These are phyloP conservation scores for fruit fly (Drosophila melanogaster) DNA, from an alignment of 1,140 invertebrate species.

Conservation along the genomic window Release_6_plus_ISO1_MT NT_033777.3:9181001-9181500, in stretches of 20 bases:
- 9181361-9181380: slow-evolving; percentile 67
- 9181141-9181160: slow-evolving; percentile 11
- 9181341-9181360: slow-evolving; percentile 44
- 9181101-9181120: slow-evolving; percentile 42
- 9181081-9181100: slow-evolving; percentile 29
- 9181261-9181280: slow-evolving; percentile 53
- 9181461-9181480: slow-evolving; percentile 44
- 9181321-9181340: slow-evolving; percentile 81
- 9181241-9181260: slow-evolving; percentile 6
- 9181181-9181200: no score
- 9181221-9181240: slow-evolving; percentile 59
- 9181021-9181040: slow-evolving; percentile 27
- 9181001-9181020: not conserved
- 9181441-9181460: slow-evolving; percentile 35
- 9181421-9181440: slow-evolving; percentile 17
- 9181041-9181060: slow-evolving; percentile 58
- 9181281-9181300: slow-evolving; percentile 56
- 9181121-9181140: slow-evolving; percentile 65
- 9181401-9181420: slow-evolving; percentile 60
- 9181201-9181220: slow-evolving; percentile 4
- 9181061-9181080: slow-evolving; percentile 60
- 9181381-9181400: slow-evolving; percentile 63
- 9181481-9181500: slow-evolving; percentile 25
- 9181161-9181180: slow-evolving; percentile 42
- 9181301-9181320: slow-evolving; percentile 77